Conservation (phyloP, 2,113 vertebrate species). For the Todiramphus chloris region DNA sequence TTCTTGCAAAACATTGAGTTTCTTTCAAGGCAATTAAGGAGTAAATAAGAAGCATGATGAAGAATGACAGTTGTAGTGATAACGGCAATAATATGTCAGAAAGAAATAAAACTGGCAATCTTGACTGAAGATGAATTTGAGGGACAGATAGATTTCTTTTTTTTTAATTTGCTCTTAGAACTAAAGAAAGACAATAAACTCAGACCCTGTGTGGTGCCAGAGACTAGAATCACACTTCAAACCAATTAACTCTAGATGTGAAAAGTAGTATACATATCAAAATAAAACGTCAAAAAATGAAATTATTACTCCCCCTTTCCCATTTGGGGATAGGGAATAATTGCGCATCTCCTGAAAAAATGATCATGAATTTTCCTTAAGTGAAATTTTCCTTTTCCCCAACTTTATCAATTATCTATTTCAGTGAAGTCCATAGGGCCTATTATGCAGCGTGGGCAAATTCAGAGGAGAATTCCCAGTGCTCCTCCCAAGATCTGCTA, state of each 20-base stretch:
- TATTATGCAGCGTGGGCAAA: background rate
- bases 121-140: background rate
- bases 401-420: background rate
- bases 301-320: background rate
- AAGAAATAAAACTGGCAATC: constrained; percentile 4
- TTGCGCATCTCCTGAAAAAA: background rate
- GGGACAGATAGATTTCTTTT: background rate
- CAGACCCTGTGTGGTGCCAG: background rate
- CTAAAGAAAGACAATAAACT: constrained; percentile 7
- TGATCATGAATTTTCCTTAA: background rate
- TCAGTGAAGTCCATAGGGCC: background rate
- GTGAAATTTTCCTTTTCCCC: background rate
- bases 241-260: background rate
- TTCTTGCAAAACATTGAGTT: background rate
- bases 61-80: background rate
- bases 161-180: background rate
- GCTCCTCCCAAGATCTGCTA: background rate
- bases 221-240: background rate
- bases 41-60: background rate
- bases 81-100: background rate
- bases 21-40: background rate
- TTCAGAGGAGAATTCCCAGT: background rate
- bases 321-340: background rate
- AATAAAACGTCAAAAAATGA: background rate
- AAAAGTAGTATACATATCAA: background rate